phyloP scores from a whole-genome alignment of 2,797 vertebrate species.

The Leptatherina wallacei region DNA sequence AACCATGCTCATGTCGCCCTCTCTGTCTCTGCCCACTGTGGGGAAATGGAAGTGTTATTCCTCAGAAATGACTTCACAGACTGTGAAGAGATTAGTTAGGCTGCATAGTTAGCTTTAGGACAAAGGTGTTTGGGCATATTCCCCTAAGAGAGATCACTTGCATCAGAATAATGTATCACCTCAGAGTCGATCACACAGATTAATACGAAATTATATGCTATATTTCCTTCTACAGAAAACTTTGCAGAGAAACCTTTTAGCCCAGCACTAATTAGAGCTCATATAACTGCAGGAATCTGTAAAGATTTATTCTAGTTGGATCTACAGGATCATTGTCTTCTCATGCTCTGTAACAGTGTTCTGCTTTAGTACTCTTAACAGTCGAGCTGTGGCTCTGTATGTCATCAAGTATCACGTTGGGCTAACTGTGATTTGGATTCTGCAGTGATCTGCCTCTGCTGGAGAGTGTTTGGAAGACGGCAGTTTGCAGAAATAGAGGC shows the following conservation, averaged over 20 bases:
- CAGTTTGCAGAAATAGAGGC: slow-evolving; percentile 10
- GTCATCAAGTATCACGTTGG: slow-evolving; percentile 19
- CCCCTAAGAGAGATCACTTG: slow-evolving; percentile 24
- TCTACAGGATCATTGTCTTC: slow-evolving; percentile 10
- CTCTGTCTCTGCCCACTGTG: slow-evolving; percentile 42
- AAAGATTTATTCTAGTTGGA: slow-evolving; percentile 1
- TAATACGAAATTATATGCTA: slow-evolving; percentile 38
- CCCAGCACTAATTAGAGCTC: slow-evolving; percentile 27
- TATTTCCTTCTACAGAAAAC: slow-evolving; percentile 22
- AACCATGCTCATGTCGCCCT: slow-evolving; percentile 47
- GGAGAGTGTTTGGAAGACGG: slow-evolving; percentile 35
- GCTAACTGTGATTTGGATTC: slow-evolving; percentile 52
- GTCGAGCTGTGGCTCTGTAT: slow-evolving; percentile 34
- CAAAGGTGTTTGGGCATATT: slow-evolving; percentile 15
- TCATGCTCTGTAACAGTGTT: slow-evolving; percentile 7
- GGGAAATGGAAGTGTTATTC: slow-evolving; percentile 46
- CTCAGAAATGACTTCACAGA: slow-evolving; percentile 29
- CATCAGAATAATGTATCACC: slow-evolving; percentile 1
- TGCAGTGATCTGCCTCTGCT: slow-evolving; percentile 31
- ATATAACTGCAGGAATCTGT: slow-evolving; percentile 21
- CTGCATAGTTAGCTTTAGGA: slow-evolving; percentile 24
- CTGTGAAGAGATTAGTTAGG: slow-evolving; percentile 20
- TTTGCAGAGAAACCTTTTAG: slow-evolving; percentile 24
- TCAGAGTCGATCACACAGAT: slow-evolving; percentile 30
- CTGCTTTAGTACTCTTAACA: slow-evolving; percentile 13